Evolutionary conservation across 2,888 invertebrate genomes (phyloP).

Genomic region (Callyntrura sp.): DNA sequence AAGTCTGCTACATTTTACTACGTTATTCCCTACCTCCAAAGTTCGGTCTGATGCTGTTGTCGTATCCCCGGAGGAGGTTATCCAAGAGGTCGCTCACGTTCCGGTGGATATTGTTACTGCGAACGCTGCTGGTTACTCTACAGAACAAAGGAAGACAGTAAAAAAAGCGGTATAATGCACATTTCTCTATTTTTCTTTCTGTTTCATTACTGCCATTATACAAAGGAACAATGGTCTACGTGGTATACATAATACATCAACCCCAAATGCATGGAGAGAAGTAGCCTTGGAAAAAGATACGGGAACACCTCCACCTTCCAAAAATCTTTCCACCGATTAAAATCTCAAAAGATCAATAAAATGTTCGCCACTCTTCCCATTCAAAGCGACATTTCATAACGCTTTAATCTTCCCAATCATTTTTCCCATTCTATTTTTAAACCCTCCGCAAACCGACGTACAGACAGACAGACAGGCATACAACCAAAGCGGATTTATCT

Average conservation of each 20-base stretch:
- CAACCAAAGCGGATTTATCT: too few relatives aligned
- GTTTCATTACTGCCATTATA: not conserved
- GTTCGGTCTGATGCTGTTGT: constrained; percentile 92
- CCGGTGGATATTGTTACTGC: constrained; percentile 70
- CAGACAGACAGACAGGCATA: too few relatives aligned
- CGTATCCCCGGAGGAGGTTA: constrained; percentile 91
- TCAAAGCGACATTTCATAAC: too few relatives aligned
- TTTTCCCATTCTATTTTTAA: too few relatives aligned
- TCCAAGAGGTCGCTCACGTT: constrained; percentile 91
- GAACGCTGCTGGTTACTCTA: constrained; percentile 60
- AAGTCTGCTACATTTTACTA: not conserved
- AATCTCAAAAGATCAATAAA: too few relatives aligned
- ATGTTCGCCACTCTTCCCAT: too few relatives aligned
- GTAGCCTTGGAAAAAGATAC: too few relatives aligned
- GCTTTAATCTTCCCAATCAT: too few relatives aligned
- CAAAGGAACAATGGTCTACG: not conserved
- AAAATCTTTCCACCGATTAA: too few relatives aligned
- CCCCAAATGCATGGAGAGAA: not conserved
- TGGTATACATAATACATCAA: not conserved
- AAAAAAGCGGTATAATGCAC: constrained; percentile 15
- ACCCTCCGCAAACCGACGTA: too few relatives aligned
- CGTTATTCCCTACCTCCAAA: constrained; percentile 88
- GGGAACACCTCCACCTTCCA: too few relatives aligned
- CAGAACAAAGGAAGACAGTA: not conserved
- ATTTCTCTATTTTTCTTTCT: not conserved